Percentiles rank a stretch among this genome's conserved stretches.
These are phyloP conservation scores for Odontothrips loti DNA, from an alignment of 2,888 invertebrate genomes.

Conservation along the genomic window DNA sequence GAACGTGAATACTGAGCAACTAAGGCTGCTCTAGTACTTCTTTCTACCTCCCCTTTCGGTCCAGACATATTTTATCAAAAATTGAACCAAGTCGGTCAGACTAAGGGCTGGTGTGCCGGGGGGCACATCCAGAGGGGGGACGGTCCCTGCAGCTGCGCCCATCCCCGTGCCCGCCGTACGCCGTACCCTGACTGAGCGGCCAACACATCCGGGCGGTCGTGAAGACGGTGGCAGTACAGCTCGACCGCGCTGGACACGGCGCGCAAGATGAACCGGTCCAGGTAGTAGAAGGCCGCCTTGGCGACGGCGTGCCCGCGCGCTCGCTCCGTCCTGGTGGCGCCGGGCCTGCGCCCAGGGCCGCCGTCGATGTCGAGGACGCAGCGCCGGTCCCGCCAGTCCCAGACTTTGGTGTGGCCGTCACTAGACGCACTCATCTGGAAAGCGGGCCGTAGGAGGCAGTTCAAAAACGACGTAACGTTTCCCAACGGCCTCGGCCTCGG, in stretches of 20 bases:
- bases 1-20: too few species aligned
- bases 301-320: constrained; percentile 11
- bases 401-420: constrained; percentile 35
- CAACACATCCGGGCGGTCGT: constrained; percentile 15
- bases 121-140: too few species aligned
- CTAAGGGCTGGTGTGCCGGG: too few species aligned
- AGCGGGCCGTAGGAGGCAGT: neutral
- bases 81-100: too few species aligned
- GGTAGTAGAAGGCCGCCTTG: constrained; percentile 35
- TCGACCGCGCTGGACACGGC: constrained; percentile 32
- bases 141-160: too few species aligned
- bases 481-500: neutral
- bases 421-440: constrained; percentile 35
- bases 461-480: neutral
- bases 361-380: neutral
- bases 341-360: neutral
- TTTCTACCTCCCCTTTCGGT: too few species aligned
- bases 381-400: constrained; percentile 34
- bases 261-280: constrained; percentile 35
- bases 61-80: too few species aligned
- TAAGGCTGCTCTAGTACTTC: too few species aligned
- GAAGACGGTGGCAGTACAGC: constrained; percentile 33
- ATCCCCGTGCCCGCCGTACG: too few species aligned
- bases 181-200: neutral
- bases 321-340: neutral